Base-by-base conservation (phyloP, 2,888 invertebrate species). In the Antheraea yamamai region DNA sequence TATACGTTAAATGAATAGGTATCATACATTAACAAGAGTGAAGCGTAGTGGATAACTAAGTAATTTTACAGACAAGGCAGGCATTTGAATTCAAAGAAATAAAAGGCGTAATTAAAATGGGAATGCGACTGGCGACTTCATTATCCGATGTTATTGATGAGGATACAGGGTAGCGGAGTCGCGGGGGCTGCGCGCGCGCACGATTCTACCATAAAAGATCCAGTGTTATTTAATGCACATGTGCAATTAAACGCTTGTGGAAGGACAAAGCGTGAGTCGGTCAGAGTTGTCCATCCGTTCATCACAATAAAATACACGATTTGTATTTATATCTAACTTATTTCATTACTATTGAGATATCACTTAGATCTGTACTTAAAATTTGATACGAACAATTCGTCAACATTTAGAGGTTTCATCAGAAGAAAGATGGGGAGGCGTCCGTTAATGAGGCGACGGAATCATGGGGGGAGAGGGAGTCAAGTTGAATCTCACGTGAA, bases 81-180 rank as follows among this genome's bases (percentile, higher is more conserved):
- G 23, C 64, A 26, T 23, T 64, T 64, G 64, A 64, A 52, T 20
- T n/a, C 58, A 23, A 58, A 14, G 0, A 10, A 64, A 64, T 64
- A 10, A 14, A 64, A 14, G 26, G 26, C 18, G 64, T 64, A 64
- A 64, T 64, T 64, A 64, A 64, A 64, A 64, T 26, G 64, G 64
- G 26, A 64, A 64, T 64, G 23, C 64, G 16, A 23, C 16, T 26
- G 64, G 64, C 26, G 64, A 64, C 64, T 18, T 64, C 26, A 64
- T 64, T 64, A 64, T 64, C 23, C 64, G 64, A 64, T 64, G 64
- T 26, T 61, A 61, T 61, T 61, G 61, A 61, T 61, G 55, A 55
- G 55, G 55, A 16, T 55, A 16, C 55, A 47, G 55, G 6, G n/a
- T n/a, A 8, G 58, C n/a, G 20, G 58, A 4, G 58, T n/a, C 58